Conservation (phyloP, 1,140 invertebrate genomes). For the Coelopa frigida region DNA sequence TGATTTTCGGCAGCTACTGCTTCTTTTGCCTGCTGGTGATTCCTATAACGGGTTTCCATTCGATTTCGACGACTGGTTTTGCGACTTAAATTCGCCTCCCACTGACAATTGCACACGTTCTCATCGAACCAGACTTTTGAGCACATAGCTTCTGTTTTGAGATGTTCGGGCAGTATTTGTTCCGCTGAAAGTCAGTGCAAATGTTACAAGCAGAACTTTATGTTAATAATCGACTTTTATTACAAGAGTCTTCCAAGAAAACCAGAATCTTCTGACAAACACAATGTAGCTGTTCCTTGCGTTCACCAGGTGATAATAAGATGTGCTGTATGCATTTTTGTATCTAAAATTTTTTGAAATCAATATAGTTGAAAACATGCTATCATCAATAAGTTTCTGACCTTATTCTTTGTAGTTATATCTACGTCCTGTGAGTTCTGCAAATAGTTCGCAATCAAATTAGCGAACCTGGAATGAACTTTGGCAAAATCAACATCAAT, state of each 20-base stretch:
- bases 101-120: constrained; percentile 43
- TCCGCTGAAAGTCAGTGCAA: constrained; percentile 1
- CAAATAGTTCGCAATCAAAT: constrained; percentile 51
- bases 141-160: constrained; percentile 50
- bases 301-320: constrained; percentile 16
- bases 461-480: constrained; percentile 55
- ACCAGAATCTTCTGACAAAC: constrained; percentile 24
- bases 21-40: constrained; percentile 13
- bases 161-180: constrained; percentile 24
- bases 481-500: constrained; percentile 53
- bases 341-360: no score
- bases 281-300: constrained; percentile 31
- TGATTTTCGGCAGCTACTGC: background rate
- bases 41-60: constrained; percentile 25
- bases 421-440: constrained; percentile 29
- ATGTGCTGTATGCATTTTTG: constrained; percentile 23
- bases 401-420: constrained; percentile 8
- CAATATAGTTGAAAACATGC: no score
- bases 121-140: constrained; percentile 48
- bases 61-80: constrained; percentile 40
- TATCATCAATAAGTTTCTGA: constrained; percentile 5
- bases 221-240: no score
- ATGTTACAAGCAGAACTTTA: no score
- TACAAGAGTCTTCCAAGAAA: constrained; percentile 18
- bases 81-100: constrained; percentile 41